Conservation (phyloP, 1,140 invertebrate genomes). For the Kradibia gibbosae region DNA sequence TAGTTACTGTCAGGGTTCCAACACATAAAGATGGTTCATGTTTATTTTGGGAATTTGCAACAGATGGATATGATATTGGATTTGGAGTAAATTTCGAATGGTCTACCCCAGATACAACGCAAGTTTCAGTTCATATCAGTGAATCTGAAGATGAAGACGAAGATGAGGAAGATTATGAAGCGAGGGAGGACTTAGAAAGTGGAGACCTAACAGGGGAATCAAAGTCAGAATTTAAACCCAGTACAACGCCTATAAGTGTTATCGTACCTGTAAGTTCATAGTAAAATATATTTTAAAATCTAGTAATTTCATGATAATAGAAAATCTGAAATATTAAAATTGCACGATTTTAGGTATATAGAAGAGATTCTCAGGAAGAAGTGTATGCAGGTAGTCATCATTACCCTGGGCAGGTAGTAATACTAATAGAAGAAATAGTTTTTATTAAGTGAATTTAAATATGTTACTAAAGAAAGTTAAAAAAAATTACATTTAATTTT, state of each 20-base stretch:
- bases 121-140: constrained; percentile 90
- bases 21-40: constrained; percentile 95
- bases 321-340: constrained; percentile 27
- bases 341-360: constrained; percentile 89
- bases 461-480: not conserved
- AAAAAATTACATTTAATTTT: constrained; percentile 14
- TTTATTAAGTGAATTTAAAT: not conserved
- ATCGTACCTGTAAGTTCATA: constrained; percentile 67
- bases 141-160: constrained; percentile 95
- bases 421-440: not conserved
- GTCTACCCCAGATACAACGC: constrained; percentile 87
- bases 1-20: constrained; percentile 96
- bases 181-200: constrained; percentile 76
- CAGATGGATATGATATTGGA: constrained; percentile 98
- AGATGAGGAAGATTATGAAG: constrained; percentile 84
- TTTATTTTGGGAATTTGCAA: constrained; percentile 99
- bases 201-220: constrained; percentile 64
- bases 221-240: constrained; percentile 62
- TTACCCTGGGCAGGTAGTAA: constrained; percentile 88
- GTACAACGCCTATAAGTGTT: constrained; percentile 66
- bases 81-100: constrained; percentile 99
- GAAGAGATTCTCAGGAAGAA: constrained; percentile 96
- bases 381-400: constrained; percentile 97
- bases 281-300: not conserved
- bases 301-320: not conserved